Evolutionary conservation across 2,113 vertebrate species (phyloP), one percentile per base, ranked within the genome.

Genomic region (Chionomys nivalis): DNA sequence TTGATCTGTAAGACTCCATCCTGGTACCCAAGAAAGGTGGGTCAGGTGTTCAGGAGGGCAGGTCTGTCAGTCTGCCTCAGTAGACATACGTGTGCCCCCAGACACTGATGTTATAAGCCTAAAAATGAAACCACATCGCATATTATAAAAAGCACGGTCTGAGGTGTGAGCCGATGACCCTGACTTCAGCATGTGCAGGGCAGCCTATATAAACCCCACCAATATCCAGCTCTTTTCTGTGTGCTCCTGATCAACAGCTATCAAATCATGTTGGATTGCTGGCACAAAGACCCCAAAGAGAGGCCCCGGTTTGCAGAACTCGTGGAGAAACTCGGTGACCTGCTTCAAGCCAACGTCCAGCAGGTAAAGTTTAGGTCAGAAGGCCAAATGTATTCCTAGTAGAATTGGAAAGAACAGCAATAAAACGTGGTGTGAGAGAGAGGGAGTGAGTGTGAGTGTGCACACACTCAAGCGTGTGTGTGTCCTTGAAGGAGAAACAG

Each of bases 221-320:
- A 2, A 11, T 4, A 11, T 49, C 14, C 55, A 94, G 63, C 94
- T 17, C 0, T 49, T 49, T 87, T 90, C 73, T 70, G 1, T 79
- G 77, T 95, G 47, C 94, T 96, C 65, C 95, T 93, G 11, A 31
- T 79, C 75, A 1, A 91, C 98, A 99, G 99, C 87, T 99, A 99
- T 93, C 99, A 99, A 97, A 99, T 99, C 88, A 99, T 99, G 99
- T 95, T 99, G 98, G 98, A 99, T 75, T 99, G 99, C 96, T 99
- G 99, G 99, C 99, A 98, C 95, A 98, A 97, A 55, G 98, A 98
- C 63, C 99, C 99, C 9, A 98, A 98, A 0, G 97, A 99, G 78
- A 98, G 99, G 95, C 99, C 99, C 58, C 98, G 98, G 66, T 99
- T 99, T 98, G 98, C 98, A 0, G 97, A 99, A 96, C 98, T 99